These are phyloP conservation scores for Sphinx pinastri DNA, from an alignment of 2,888 invertebrate genomes.

Conservation along the genomic window DNA sequence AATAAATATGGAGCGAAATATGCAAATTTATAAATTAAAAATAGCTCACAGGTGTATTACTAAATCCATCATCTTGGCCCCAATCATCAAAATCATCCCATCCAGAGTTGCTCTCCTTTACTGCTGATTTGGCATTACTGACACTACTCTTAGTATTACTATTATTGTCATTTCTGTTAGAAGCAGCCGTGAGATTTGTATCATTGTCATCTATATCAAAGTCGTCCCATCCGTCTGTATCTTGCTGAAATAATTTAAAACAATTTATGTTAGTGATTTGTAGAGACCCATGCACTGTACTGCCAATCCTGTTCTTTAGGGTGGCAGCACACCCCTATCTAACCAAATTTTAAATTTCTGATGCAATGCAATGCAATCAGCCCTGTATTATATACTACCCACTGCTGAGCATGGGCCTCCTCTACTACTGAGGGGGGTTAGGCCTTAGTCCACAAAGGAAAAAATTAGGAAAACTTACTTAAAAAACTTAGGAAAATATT, in stretches of 20 bases:
- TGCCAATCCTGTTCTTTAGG: no score
- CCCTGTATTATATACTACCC: no score
- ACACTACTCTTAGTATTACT: background rate
- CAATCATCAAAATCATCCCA: slow-evolving; percentile 83
- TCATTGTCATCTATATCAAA: slow-evolving; percentile 73
- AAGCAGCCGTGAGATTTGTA: slow-evolving; percentile 24
- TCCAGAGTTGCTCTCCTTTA: slow-evolving; percentile 55
- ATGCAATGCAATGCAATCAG: no score
- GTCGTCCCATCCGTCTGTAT: slow-evolving; percentile 77
- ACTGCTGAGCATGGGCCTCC: no score
- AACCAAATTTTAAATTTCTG: no score
- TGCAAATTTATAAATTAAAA: background rate
- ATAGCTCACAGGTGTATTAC: slow-evolving; percentile 42
- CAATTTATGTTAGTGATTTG: background rate
- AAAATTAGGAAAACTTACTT: no score
- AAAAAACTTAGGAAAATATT: no score
- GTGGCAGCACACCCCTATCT: no score
- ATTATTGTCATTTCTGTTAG: slow-evolving; percentile 9
- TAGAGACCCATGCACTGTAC: background rate
- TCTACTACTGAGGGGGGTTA: no score
- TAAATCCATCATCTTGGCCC: slow-evolving; percentile 58
- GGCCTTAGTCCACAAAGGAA: no score
- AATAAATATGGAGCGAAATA: no score
- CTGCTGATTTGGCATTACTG: slow-evolving; percentile 21
- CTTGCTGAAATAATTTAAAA: slow-evolving; percentile 41